Evolutionary conservation across 2,113 vertebrate genomes (phyloP), one percentile per base, ranked within the genome.

Genomic region (Columba janthina): DNA sequence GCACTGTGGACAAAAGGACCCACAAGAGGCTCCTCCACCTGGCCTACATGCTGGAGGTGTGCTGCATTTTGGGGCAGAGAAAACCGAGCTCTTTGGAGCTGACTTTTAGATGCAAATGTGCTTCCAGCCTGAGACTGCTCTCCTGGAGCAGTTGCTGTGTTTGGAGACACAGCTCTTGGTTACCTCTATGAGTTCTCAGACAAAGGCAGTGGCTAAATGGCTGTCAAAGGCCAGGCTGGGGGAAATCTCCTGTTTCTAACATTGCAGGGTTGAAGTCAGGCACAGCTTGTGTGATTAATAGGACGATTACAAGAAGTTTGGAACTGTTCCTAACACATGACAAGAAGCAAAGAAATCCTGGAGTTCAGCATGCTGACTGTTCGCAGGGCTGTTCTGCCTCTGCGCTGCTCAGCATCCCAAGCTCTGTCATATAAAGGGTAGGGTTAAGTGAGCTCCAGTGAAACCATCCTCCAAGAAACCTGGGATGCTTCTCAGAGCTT

Each of bases 401-500:
- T 75, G 53, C 40, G 34, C 31, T 0, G 6, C 61, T 88, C 48
- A 60, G 31, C 66, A 51, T 54, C 77, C 8, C 18, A 76, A 90
- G 32, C 24, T 94, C 75, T 79, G 31, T 81, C 22, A 6, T 50
- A 60, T 8, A 15, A 42, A 83, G 34, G 38, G 29, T 56, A 11
- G n/a, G 65, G 66, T 58, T 96, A 90, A 94, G 90, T 54, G 58
- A 85, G 44, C 70, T 75, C 15, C 58, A 74, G 57, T 90, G 65
- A 77, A 86, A 81, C 24, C 44, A 73, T 50, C 64, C 79, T 94
- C 90, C 74, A 83, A 11, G 85, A 82, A 88, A 66, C 44, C 61
- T 90, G 67, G 75, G 62, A 24, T 72, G 72, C 66, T 94, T 95
- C 85, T 95, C 82, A 70, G 62, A 80, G 83, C 15, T 85, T 56